Conservation (phyloP, 2,888 invertebrate species). For the Chrysotoxum bicinctum region DNA sequence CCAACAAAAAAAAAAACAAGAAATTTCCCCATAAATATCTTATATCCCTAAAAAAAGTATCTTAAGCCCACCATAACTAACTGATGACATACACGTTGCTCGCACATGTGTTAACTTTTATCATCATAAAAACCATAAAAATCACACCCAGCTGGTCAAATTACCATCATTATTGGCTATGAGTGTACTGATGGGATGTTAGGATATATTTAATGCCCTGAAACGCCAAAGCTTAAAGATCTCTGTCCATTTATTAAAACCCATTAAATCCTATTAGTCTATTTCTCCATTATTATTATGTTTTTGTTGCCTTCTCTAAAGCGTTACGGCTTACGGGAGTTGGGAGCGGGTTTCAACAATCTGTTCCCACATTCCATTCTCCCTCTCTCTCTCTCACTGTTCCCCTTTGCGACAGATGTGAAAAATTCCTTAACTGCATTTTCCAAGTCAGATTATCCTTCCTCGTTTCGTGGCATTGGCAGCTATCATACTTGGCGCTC, state of each 20-base stretch:
- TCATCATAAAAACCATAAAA: constrained; percentile 60
- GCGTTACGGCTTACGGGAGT: background rate
- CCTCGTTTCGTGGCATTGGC: background rate
- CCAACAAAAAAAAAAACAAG: constrained; percentile 1
- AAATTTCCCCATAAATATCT: constrained; percentile 41
- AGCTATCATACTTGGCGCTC: background rate
- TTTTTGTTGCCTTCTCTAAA: background rate
- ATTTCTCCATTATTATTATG: background rate
- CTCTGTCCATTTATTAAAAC: constrained; percentile 55
- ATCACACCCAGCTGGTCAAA: constrained; percentile 46
- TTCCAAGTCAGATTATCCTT: constrained; percentile 56
- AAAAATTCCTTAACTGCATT: constrained; percentile 63
- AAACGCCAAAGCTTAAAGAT: constrained; percentile 47
- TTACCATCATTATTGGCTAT: constrained; percentile 55
- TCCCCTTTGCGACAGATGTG: constrained; percentile 54
- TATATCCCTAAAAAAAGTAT: constrained; percentile 8
- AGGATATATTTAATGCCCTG: constrained; percentile 20
- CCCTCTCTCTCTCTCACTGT: background rate
- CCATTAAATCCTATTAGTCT: constrained; percentile 47
- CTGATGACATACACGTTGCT: constrained; percentile 32
- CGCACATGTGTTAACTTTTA: constrained; percentile 44
- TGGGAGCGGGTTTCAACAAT: background rate
- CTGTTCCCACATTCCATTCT: background rate
- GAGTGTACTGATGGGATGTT: background rate
- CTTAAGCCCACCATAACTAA: constrained; percentile 28